Conservation (phyloP, 2,797 vertebrate species). For the Gymnopithys bicolor region DNA sequence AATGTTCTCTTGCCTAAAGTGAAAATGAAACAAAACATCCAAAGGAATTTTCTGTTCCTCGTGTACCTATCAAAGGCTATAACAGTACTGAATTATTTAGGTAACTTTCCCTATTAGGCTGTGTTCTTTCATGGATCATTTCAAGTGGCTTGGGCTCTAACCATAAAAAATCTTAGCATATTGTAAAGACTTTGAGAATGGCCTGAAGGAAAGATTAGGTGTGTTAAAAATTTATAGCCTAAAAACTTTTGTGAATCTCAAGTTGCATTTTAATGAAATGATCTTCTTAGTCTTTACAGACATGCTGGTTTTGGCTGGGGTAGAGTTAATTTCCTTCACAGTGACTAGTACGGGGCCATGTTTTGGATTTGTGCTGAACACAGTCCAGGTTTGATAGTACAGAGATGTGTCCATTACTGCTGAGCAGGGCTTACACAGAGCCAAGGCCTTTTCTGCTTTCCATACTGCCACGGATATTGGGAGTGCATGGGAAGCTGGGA, state of each 20-base stretch:
- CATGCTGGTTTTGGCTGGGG: not conserved
- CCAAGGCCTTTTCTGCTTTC: not conserved
- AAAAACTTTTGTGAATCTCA: not conserved
- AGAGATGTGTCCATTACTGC: not conserved
- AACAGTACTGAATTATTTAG: conserved; percentile 25
- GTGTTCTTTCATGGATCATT: not conserved
- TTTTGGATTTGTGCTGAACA: not conserved
- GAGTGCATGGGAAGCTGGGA: not conserved
- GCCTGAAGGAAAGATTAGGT: not conserved
- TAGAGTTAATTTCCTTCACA: not conserved
- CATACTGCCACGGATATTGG: not conserved
- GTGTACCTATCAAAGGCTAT: conserved; percentile 12
- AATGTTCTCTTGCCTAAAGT: conserved; percentile 42
- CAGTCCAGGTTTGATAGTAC: accelerated
- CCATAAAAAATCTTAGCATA: not conserved
- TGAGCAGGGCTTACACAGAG: not conserved
- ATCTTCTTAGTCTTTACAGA: not conserved
- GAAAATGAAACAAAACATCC: conserved; percentile 42
- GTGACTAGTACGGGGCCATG: not conserved
- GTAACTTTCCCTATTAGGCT: not conserved
- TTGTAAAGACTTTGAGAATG: not conserved
- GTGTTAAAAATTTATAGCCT: not conserved
- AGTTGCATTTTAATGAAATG: not conserved
- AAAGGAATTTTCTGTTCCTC: conserved; percentile 14
- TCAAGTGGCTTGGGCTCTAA: not conserved